phyloP scores from a whole-genome alignment of 2,113 vertebrate species.

The Leiothrix lutea region DNA sequence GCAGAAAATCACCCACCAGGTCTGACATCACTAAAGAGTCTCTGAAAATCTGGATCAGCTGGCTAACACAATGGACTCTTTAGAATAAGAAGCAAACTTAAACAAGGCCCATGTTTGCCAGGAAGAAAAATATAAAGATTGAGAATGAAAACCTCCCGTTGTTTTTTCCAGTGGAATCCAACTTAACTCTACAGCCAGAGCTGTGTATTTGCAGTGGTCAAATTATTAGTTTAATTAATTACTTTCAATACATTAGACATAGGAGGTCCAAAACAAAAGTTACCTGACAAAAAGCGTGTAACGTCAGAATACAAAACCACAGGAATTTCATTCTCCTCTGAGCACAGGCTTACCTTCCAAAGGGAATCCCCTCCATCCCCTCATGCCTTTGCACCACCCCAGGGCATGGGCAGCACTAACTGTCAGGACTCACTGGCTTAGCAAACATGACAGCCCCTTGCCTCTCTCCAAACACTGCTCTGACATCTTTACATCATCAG shows the following conservation, averaged over 20 bases:
- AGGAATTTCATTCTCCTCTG: neutral
- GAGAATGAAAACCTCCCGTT: neutral
- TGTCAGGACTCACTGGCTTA: neutral
- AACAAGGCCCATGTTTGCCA: neutral
- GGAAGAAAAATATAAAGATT: neutral
- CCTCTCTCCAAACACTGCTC: neutral
- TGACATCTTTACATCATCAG: neutral
- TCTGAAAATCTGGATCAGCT: neutral
- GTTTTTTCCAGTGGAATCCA: neutral
- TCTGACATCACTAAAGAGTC: accelerated
- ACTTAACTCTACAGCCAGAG: neutral
- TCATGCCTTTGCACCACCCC: neutral
- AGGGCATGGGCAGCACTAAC: neutral
- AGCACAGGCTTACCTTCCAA: neutral
- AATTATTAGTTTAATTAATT: neutral
- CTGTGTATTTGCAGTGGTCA: neutral
- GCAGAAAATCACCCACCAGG: accelerated
- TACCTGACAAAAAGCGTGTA: neutral
- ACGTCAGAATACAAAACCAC: neutral
- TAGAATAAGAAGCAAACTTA: neutral
- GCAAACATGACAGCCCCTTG: neutral
- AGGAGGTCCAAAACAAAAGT: neutral
- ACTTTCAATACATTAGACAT: accelerated
- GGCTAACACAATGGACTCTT: neutral
- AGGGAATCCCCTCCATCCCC: neutral